Evolutionary conservation across 1,140 invertebrate species (phyloP).

Genomic region (Hypothenemus hampei): DNA sequence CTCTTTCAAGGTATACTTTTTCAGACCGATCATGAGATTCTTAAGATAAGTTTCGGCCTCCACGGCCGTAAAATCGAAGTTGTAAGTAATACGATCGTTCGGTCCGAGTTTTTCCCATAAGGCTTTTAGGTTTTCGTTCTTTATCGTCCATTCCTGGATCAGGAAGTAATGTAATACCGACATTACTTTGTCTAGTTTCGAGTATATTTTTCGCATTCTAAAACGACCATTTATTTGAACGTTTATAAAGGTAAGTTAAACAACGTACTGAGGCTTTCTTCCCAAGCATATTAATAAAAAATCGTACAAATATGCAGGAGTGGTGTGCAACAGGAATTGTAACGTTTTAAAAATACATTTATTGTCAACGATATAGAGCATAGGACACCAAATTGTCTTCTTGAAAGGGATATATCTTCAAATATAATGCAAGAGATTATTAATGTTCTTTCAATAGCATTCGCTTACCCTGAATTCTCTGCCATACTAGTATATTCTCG

Average conservation of each 20-base stretch:
- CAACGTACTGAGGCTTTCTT: conserved; percentile 70
- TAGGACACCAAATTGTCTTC: conserved; percentile 27
- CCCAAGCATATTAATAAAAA: conserved; percentile 59
- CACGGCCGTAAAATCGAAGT: conserved; percentile 26
- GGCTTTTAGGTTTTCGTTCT: conserved; percentile 23
- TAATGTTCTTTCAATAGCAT: too few species aligned
- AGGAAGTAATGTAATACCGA: conserved; percentile 28
- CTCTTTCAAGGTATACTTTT: conserved; percentile 30
- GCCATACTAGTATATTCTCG: conserved; percentile 14
- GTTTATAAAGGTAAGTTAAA: not conserved
- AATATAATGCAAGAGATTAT: not conserved
- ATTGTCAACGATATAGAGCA: conserved; percentile 26
- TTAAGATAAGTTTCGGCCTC: conserved; percentile 19
- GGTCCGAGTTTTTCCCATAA: conserved; percentile 22
- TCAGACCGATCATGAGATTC: conserved; percentile 24
- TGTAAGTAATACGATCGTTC: conserved; percentile 18
- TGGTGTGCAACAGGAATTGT: conserved; percentile 66
- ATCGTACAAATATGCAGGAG: conserved; percentile 79
- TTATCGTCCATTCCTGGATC: conserved; percentile 26
- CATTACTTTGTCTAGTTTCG: conserved; percentile 25
- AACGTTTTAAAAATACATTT: conserved; percentile 59
- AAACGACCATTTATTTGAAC: conserved; percentile 7
- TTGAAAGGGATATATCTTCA: conserved; percentile 24
- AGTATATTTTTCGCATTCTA: conserved; percentile 29
- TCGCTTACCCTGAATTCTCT: conserved; percentile 5